Percentiles rank a stretch among this genome's conserved stretches.
Conservation (phyloP, 2,888 invertebrate species). For the Orchesella flavescens region DNA sequence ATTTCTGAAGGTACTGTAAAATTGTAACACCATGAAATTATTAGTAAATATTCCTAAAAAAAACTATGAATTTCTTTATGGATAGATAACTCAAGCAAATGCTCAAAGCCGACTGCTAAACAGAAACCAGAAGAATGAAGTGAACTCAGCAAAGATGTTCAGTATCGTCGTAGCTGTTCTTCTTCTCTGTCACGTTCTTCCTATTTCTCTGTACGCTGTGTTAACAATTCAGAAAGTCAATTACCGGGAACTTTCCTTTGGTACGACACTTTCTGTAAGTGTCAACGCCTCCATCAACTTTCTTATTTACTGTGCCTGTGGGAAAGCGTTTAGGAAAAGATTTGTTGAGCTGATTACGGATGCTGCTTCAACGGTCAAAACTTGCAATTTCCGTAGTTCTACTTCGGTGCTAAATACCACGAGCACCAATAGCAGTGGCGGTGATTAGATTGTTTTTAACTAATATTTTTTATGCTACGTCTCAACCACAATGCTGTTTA, state of each 20-base stretch:
- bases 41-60: no score
- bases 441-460: no score
- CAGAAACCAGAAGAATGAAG: slow-evolving; percentile 21
- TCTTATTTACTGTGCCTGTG: slow-evolving; percentile 26
- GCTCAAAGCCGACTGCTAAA: slow-evolving; percentile 27
- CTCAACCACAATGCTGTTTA: no score
- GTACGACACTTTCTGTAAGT: slow-evolving; percentile 34
- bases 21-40: no score
- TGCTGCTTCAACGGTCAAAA: not conserved
- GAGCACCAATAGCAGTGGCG: no score
- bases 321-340: slow-evolving; percentile 11
- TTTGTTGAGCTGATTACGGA: slow-evolving; percentile 8
- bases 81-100: slow-evolving; percentile 29
- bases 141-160: slow-evolving; percentile 35
- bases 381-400: no score
- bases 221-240: slow-evolving; percentile 24
- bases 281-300: slow-evolving; percentile 25
- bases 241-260: slow-evolving; percentile 36
- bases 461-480: no score
- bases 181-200: slow-evolving; percentile 25
- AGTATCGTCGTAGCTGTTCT: slow-evolving; percentile 10
- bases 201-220: slow-evolving; percentile 16
- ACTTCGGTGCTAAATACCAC: no score
- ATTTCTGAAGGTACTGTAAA: not conserved
- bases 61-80: no score